Evolutionary conservation across 1,140 invertebrate species (phyloP).

Genomic region (Meloidogyne hapla): DNA sequence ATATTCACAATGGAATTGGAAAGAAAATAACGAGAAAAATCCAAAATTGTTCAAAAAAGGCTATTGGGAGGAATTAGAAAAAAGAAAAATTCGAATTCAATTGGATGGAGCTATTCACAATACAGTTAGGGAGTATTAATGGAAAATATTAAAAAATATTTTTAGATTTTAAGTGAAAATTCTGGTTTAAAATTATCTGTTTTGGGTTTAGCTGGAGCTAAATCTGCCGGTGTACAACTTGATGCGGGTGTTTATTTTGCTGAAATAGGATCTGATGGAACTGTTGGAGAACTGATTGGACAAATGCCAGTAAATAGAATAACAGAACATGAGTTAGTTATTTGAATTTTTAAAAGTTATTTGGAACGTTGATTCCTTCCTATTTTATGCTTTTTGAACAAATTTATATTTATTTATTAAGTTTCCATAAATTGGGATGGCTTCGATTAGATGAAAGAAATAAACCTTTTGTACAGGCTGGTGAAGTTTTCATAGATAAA

Average conservation of each 20-base stretch:
- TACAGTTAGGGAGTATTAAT: slow-evolving; percentile 3
- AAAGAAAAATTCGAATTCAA: slow-evolving; percentile 29
- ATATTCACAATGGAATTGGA: slow-evolving; percentile 31
- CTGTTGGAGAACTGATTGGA: slow-evolving; percentile 31
- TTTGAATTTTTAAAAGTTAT: too few relatives aligned
- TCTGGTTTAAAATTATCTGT: slow-evolving; percentile 33
- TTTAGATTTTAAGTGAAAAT: slow-evolving; percentile 20
- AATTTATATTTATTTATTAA: slow-evolving; percentile 12
- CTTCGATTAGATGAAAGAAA: slow-evolving; percentile 41
- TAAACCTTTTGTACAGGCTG: slow-evolving; percentile 38
- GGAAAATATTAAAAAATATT: not conserved
- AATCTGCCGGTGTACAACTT: slow-evolving; percentile 27
- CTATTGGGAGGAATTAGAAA: slow-evolving; percentile 28
- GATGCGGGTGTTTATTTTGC: slow-evolving; percentile 52
- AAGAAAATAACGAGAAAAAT: not conserved
- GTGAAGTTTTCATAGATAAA: slow-evolving; percentile 47
- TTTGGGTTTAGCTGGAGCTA: slow-evolving; percentile 24
- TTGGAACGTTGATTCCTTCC: too few relatives aligned
- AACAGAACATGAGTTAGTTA: slow-evolving; percentile 51
- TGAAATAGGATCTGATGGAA: slow-evolving; percentile 35
- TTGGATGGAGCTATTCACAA: slow-evolving; percentile 35
- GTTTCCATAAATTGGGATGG: slow-evolving; percentile 53
- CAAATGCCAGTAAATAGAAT: slow-evolving; percentile 48
- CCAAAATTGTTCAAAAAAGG: not conserved
- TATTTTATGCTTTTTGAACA: not conserved